Evolutionary conservation across 2,888 invertebrate genomes (phyloP).

Genomic region (Plagodis pulveraria): DNA sequence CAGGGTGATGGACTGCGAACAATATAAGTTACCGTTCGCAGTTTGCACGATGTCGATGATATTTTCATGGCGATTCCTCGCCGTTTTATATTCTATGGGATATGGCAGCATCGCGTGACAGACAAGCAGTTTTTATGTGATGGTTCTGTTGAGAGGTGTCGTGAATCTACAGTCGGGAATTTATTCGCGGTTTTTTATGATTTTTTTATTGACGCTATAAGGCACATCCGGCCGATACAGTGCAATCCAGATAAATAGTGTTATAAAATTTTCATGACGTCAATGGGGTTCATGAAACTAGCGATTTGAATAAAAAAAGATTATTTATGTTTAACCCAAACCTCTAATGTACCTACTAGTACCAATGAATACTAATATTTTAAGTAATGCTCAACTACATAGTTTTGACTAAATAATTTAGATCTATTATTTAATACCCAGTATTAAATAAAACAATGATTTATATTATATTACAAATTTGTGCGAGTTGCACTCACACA

Average conservation of each 20-base stretch:
- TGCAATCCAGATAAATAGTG: conserved; percentile 12
- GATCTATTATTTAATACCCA: no score
- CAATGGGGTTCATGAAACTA: conserved; percentile 6
- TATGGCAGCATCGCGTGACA: conserved; percentile 19
- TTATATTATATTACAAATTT: no score
- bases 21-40: conserved; percentile 45
- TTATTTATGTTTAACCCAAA: neutral
- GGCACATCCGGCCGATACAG: conserved; percentile 16
- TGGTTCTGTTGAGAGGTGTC: conserved; percentile 31
- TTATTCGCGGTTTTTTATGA: conserved; percentile 36
- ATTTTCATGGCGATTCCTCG: conserved; percentile 33
- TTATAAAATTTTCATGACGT: conserved; percentile 16
- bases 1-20: conserved; percentile 63
- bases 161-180: conserved; percentile 34
- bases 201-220: conserved; percentile 34
- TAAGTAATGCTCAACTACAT: no score
- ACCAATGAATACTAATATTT: no score
- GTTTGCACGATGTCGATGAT: conserved; percentile 27
- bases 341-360: neutral
- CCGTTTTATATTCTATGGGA: conserved; percentile 22
- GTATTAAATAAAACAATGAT: no score
- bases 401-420: no score
- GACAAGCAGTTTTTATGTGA: conserved; percentile 29
- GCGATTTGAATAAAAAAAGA: neutral
- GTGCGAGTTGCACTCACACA: no score